These are phyloP conservation scores for Alviniconcha marisindica DNA, from an alignment of 1,140 invertebrate species.

Conservation along the genomic window DNA sequence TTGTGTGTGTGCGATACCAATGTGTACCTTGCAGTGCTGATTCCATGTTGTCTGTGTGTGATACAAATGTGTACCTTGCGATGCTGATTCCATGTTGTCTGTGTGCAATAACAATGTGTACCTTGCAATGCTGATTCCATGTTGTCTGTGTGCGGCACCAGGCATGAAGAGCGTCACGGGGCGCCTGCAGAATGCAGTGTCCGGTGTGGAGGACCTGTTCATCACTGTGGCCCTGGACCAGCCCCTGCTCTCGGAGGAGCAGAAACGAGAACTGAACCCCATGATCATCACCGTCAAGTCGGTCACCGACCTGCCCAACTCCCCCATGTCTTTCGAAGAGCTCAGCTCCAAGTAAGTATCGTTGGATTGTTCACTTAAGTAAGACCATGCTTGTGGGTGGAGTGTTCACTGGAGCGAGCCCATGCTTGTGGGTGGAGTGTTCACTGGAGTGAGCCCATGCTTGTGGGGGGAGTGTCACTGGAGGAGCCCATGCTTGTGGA, in stretches of 20 bases:
- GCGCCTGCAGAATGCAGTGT: slow-evolving; percentile 63
- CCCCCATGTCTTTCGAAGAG: slow-evolving; percentile 65
- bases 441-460: too few species aligned
- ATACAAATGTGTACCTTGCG: too few species aligned
- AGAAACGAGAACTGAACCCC: slow-evolving; percentile 70
- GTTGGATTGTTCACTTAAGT: too few species aligned
- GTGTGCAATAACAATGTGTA: too few species aligned
- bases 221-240: slow-evolving; percentile 65
- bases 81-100: not conserved
- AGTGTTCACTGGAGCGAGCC: too few species aligned
- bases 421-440: too few species aligned
- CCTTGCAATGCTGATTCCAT: too few species aligned
- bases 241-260: slow-evolving; percentile 67
- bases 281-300: slow-evolving; percentile 71
- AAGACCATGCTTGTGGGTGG: too few species aligned
- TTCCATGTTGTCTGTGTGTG: too few species aligned
- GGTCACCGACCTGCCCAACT: slow-evolving; percentile 67
- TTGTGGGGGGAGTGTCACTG: not conserved
- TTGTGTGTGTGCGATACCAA: not conserved
- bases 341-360: slow-evolving; percentile 65
- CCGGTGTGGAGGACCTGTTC: slow-evolving; percentile 71
- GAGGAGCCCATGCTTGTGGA: not conserved
- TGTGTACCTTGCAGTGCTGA: too few species aligned
- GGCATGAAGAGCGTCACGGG: slow-evolving; percentile 63
- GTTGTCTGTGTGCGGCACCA: too few species aligned